phyloP scores from a whole-genome alignment of 2,888 invertebrate genomes.

The Amiota minor region DNA sequence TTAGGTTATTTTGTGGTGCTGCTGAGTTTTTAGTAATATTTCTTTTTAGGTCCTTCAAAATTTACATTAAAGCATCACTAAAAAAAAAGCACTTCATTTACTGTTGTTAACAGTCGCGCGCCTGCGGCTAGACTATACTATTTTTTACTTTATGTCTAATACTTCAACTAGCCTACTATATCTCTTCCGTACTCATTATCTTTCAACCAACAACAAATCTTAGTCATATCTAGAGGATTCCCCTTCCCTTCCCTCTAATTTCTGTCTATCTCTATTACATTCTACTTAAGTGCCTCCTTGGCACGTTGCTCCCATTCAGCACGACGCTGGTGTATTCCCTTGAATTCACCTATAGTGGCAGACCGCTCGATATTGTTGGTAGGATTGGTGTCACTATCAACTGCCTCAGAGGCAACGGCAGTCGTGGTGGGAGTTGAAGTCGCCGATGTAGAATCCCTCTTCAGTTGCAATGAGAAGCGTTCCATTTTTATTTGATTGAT shows the following conservation, averaged over 20 bases:
- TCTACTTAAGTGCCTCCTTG: slow-evolving; percentile 76
- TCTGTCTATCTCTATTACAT: no score
- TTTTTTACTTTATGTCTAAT: not conserved
- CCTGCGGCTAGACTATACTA: slow-evolving; percentile 13
- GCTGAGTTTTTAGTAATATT: not conserved
- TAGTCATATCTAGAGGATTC: no score
- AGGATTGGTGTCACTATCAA: slow-evolving; percentile 32
- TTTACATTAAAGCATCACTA: slow-evolving; percentile 45
- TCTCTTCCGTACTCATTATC: no score
- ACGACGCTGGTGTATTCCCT: slow-evolving; percentile 82
- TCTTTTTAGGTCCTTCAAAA: slow-evolving; percentile 14
- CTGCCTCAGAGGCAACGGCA: slow-evolving; percentile 38
- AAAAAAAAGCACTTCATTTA: slow-evolving; percentile 53
- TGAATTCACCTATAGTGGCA: slow-evolving; percentile 75
- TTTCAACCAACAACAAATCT: no score
- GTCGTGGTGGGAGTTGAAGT: slow-evolving; percentile 49
- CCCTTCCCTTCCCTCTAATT: no score
- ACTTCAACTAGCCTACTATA: not conserved
- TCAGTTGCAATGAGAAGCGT: slow-evolving; percentile 54
- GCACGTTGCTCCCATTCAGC: slow-evolving; percentile 87
- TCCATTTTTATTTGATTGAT: slow-evolving; percentile 64
- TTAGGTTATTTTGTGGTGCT: not conserved
- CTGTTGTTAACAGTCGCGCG: slow-evolving; percentile 38
- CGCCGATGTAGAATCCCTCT: slow-evolving; percentile 38
- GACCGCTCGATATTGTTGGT: slow-evolving; percentile 67